Percentiles rank a stretch among this genome's conserved stretches.
These are phyloP conservation scores for Subacronicta megacephala DNA, from an alignment of 2,888 invertebrate species.

Conservation along the genomic window DNA sequence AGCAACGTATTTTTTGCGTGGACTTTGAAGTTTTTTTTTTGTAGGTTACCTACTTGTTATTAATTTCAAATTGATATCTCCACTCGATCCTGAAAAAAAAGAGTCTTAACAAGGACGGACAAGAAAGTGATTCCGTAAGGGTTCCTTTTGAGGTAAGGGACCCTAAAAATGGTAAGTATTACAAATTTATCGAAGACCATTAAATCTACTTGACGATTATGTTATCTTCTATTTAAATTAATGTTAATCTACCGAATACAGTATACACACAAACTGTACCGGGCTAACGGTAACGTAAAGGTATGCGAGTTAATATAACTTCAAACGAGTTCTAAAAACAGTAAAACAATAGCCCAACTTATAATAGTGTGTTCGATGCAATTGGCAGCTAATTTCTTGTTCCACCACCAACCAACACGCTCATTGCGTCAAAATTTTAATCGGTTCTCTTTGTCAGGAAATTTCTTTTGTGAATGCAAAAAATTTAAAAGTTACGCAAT, in stretches of 20 bases:
- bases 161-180: too few relatives aligned
- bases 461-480: slow-evolving; percentile 60
- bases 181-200: too few relatives aligned
- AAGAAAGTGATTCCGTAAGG: too few relatives aligned
- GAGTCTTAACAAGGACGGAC: too few relatives aligned
- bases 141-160: too few relatives aligned
- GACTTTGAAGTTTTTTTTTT: too few relatives aligned
- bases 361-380: slow-evolving; percentile 87
- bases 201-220: neutral
- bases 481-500: slow-evolving; percentile 56
- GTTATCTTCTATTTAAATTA: slow-evolving; percentile 17
- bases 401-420: slow-evolving; percentile 69
- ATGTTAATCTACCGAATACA: slow-evolving; percentile 38
- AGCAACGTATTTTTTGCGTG: too few relatives aligned
- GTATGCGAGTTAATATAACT: slow-evolving; percentile 66
- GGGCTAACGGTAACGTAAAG: slow-evolving; percentile 65
- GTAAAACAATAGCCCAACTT: slow-evolving; percentile 85
- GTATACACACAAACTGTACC: slow-evolving; percentile 37
- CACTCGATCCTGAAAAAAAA: too few relatives aligned
- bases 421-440: slow-evolving; percentile 81
- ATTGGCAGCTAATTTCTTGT: slow-evolving; percentile 88
- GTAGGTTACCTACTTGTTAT: too few relatives aligned
- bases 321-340: slow-evolving; percentile 81
- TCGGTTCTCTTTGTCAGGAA: slow-evolving; percentile 71
- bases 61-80: too few relatives aligned